These are phyloP conservation scores for Dysdera silvatica DNA, from an alignment of 1,140 invertebrate genomes.

Conservation along the genomic window DNA sequence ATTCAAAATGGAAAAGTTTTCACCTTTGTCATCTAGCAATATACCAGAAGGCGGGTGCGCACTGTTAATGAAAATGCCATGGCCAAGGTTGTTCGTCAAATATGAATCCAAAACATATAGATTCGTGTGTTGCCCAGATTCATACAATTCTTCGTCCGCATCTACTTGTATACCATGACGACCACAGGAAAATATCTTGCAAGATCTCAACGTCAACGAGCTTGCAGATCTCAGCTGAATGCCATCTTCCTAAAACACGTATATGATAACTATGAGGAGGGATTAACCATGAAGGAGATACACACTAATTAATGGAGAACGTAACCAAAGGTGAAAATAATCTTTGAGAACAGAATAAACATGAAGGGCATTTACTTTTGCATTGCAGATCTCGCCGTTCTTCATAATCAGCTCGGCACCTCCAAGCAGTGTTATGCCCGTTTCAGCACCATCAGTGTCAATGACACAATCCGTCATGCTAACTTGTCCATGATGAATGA, in stretches of 20 bases:
- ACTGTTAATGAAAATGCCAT: too few relatives aligned
- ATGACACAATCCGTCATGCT: slow-evolving; percentile 20
- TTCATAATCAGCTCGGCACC: not conserved
- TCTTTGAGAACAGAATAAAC: not conserved
- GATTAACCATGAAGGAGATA: too few relatives aligned
- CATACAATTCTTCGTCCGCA: too few relatives aligned
- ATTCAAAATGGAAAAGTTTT: too few relatives aligned
- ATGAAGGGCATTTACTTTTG: not conserved
- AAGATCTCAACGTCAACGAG: slow-evolving; percentile 1
- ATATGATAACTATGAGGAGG: not conserved
- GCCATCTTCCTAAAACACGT: slow-evolving; percentile 17
- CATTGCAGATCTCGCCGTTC: slow-evolving; percentile 8
- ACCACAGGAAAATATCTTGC: not conserved
- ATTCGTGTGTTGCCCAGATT: too few relatives aligned
- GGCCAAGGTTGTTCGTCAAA: too few relatives aligned
- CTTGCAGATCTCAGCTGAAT: slow-evolving; percentile 17
- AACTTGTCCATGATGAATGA: slow-evolving; percentile 27
- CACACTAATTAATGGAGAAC: not conserved
- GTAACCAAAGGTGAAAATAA: not conserved
- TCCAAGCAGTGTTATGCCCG: slow-evolving; percentile 11
- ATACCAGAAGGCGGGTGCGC: too few relatives aligned
- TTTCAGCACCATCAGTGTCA: slow-evolving; percentile 15
- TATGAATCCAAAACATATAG: too few relatives aligned
- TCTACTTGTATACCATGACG: slow-evolving; percentile 21
- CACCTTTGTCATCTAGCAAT: too few relatives aligned